phyloP scores from a whole-genome alignment of 2,113 vertebrate species.

The Tragelaphus imberbis region DNA sequence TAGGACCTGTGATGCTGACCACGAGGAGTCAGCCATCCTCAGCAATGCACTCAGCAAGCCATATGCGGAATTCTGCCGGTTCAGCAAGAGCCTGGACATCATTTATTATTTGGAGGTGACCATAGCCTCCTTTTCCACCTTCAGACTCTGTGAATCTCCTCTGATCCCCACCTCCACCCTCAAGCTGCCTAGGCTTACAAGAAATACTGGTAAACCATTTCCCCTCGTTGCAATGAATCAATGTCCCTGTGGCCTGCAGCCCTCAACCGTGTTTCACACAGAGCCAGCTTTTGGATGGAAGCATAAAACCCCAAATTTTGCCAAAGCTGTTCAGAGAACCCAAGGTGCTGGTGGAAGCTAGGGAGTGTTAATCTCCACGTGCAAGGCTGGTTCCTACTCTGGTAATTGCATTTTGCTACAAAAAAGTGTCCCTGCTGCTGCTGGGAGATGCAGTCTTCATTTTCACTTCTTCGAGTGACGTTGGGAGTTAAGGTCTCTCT shows the following conservation, averaged over 20 bases:
- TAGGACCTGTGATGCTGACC: background rate
- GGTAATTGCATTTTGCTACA: constrained; percentile 57
- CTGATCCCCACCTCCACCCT: constrained; percentile 13
- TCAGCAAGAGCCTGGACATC: constrained; percentile 29
- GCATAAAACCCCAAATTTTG: constrained; percentile 31
- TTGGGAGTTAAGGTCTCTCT: background rate
- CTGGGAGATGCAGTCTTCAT: constrained; percentile 4
- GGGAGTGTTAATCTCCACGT: constrained; percentile 30
- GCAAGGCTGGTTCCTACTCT: background rate
- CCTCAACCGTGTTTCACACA: background rate
- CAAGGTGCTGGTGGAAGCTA: constrained; percentile 3
- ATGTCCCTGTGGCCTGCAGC: background rate
- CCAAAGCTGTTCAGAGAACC: constrained; percentile 19
- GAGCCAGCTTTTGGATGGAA: constrained; percentile 14
- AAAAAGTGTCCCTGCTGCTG: background rate
- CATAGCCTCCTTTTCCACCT: constrained; percentile 41
- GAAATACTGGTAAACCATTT: constrained; percentile 53
- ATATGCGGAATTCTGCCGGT: background rate
- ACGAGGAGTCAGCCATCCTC: background rate
- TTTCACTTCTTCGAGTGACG: background rate
- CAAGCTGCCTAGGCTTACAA: constrained; percentile 35
- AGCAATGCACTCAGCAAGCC: background rate
- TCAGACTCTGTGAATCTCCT: constrained; percentile 23
- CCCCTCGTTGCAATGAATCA: constrained; percentile 31
- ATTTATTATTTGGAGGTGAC: constrained; percentile 55